Evolutionary conservation across 2,888 invertebrate species (phyloP).

Genomic region (Myathropa florea): DNA sequence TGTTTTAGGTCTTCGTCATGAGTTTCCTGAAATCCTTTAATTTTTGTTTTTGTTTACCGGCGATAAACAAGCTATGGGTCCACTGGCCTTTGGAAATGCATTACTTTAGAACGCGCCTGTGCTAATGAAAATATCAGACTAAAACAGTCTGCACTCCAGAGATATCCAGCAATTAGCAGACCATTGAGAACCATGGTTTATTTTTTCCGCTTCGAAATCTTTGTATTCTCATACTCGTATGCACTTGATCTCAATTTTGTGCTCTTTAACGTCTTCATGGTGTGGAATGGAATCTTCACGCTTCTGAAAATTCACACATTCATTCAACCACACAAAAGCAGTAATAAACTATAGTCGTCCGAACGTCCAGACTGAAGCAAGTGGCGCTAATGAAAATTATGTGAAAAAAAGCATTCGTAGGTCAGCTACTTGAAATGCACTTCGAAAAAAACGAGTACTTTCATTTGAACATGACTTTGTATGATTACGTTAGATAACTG

Average conservation of each 20-base stretch:
- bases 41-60: too few species aligned
- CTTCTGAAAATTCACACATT: neutral
- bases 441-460: neutral
- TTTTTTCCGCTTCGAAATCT: neutral
- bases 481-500: too few species aligned
- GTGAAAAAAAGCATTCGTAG: neutral
- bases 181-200: neutral
- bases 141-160: neutral
- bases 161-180: neutral
- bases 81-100: neutral
- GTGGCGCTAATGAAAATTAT: neutral
- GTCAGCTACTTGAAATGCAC: neutral
- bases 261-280: neutral
- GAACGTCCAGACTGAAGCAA: neutral
- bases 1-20: too few species aligned
- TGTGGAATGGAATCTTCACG: neutral
- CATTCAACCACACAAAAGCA: neutral
- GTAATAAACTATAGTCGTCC: neutral
- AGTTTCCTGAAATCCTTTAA: too few species aligned
- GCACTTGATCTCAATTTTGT: neutral
- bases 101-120: neutral
- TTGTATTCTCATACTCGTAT: neutral
- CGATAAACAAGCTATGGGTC: too few species aligned
- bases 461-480: too few species aligned
- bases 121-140: neutral